These are phyloP conservation scores for Sylvia atricapilla DNA, from an alignment of 2,113 vertebrate species.

Conservation along the genomic window DNA sequence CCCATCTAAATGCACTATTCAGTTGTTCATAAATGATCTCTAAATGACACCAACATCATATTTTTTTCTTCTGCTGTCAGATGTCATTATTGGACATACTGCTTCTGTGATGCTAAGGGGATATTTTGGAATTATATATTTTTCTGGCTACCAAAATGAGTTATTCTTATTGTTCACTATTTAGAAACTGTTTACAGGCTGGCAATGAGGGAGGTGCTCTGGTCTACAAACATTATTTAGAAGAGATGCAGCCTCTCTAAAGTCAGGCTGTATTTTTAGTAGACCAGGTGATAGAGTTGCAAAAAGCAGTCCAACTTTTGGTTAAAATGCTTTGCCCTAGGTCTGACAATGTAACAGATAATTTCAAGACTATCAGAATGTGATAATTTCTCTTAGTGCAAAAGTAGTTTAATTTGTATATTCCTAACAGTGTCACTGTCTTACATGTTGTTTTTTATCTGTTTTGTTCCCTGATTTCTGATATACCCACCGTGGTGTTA, in stretches of 20 bases:
- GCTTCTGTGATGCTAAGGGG: neutral
- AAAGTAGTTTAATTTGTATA: neutral
- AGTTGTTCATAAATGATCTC: neutral
- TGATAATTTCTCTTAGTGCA: neutral
- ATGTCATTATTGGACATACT: neutral
- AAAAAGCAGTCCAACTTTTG: neutral
- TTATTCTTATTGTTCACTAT: neutral
- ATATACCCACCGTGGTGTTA: neutral
- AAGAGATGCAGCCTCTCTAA: neutral
- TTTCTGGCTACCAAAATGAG: neutral
- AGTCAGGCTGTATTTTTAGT: neutral
- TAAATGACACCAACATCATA: neutral
- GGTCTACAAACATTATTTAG: neutral
- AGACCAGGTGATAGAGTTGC: neutral
- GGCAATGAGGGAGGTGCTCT: neutral
- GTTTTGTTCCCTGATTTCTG: neutral
- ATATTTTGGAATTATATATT: neutral
- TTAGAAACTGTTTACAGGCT: neutral
- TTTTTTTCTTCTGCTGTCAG: neutral
- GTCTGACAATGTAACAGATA: neutral
- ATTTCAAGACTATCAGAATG: neutral
- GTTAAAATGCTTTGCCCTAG: neutral
- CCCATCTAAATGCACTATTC: neutral
- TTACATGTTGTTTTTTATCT: neutral
- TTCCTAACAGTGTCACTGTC: neutral